A percentile compares a stretch with the other conserved stretches of the same genome.
Conservation (phyloP, 2,888 invertebrate species). For the Cyclophora albipunctata region DNA sequence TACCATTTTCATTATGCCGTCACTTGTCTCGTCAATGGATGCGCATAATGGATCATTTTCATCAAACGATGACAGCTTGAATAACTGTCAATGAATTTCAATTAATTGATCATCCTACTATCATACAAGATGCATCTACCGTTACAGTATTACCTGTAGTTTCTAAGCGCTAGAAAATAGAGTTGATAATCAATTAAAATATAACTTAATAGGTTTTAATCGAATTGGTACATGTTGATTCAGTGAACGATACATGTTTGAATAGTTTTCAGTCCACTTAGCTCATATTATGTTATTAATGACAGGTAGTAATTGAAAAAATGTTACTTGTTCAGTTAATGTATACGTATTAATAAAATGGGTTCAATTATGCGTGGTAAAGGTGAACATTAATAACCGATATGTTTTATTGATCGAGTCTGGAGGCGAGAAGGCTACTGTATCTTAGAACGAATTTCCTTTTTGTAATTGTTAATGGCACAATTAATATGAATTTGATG, state of each 20-base stretch:
- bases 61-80: constrained; percentile 39
- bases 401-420: no score
- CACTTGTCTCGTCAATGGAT: constrained; percentile 13
- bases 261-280: constrained; percentile 12
- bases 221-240: constrained; percentile 6
- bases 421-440: no score
- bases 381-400: no score
- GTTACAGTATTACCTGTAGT: neutral
- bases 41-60: constrained; percentile 32
- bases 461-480: no score
- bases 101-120: constrained; percentile 46
- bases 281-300: constrained; percentile 11
- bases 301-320: constrained; percentile 12
- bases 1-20: constrained; percentile 16
- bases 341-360: no score
- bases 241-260: constrained; percentile 13
- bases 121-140: constrained; percentile 2
- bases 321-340: no score
- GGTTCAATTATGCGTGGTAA: no score
- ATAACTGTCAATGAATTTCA: constrained; percentile 48
- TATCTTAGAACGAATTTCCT: no score
- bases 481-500: no score
- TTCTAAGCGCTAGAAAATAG: no score
- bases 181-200: no score
- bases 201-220: no score